Evolutionary conservation across 1,140 invertebrate genomes (phyloP).

Genomic region (Scaptomyza montana): DNA sequence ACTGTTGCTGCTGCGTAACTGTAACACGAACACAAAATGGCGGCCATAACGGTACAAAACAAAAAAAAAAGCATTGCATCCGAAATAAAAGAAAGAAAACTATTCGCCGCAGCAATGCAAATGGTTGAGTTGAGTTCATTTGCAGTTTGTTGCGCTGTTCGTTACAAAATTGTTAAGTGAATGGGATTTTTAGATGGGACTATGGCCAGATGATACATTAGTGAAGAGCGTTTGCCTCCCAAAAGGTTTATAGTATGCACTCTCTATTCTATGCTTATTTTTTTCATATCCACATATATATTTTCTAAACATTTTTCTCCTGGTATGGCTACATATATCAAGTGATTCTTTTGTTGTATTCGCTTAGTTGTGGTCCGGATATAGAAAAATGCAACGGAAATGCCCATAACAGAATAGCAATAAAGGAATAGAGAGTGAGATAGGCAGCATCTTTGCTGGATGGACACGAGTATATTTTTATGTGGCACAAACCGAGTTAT

Average conservation of each 20-base stretch:
- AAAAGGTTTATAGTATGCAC: constrained; percentile 10
- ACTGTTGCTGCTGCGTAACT: constrained; percentile 26
- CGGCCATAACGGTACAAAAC: constrained; percentile 70
- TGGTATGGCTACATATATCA: constrained; percentile 39
- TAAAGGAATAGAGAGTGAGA: constrained; percentile 17
- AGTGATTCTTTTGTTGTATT: constrained; percentile 54
- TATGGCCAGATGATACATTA: constrained; percentile 34
- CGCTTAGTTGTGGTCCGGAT: constrained; percentile 68
- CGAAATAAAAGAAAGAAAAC: constrained; percentile 11
- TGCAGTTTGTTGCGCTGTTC: constrained; percentile 46
- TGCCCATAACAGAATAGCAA: constrained; percentile 54
- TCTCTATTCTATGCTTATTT: constrained; percentile 8
- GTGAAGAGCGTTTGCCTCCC: constrained; percentile 17
- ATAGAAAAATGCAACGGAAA: constrained; percentile 76
- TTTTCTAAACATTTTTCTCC: constrained; percentile 35
- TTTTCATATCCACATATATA: neutral
- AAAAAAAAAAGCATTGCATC: neutral
- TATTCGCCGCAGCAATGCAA: constrained; percentile 47
- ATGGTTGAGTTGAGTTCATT: constrained; percentile 45
- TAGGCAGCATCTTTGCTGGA: constrained; percentile 8
- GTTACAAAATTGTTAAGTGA: constrained; percentile 49
- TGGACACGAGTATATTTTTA: constrained; percentile 3
- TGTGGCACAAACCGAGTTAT: too few relatives aligned
- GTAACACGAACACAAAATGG: constrained; percentile 70
- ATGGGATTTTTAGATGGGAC: constrained; percentile 45